Evolutionary conservation across 1,140 invertebrate genomes (phyloP), one percentile per base, ranked within the genome.

Genomic region (Ostrea edulis): DNA sequence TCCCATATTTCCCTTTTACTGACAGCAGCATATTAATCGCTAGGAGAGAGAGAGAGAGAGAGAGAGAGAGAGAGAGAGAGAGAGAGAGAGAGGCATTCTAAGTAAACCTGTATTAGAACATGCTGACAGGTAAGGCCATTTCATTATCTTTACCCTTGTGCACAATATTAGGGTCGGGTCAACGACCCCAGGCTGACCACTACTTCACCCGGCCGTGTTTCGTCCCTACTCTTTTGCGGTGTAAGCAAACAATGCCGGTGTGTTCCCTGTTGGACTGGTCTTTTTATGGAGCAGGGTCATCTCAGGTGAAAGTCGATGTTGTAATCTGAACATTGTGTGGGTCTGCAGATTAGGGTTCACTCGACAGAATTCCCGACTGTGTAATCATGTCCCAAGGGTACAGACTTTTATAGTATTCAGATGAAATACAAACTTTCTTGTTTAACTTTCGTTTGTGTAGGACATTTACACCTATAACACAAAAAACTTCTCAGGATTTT

Each of bases 201-300:
- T 77, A 11, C 68, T 77, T 77, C 68, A 77, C 68, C 68, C 68
- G 68, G 35, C 25, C 29, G 29, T 25, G 25, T 77, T 77, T 35
- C 11, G 68, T 77, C 68, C 29, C 68, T 77, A 22, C 68, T 29
- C 22, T 77, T 35, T 25, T 77, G 68, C 68, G 68, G 68, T 25
- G 68, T 29, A 35, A 77, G 22, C 68, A 12, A 35, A 77, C 68
- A 77, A 77, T 77, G 68, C 25, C 29, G 35, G 68, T 14, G 25
- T 29, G 14, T 35, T 77, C 25, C 14, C 12, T 9, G 4, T 5
- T 14, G 25, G 22, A 25, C 22, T 12, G 29, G 68, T 12, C 29
- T 77, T 77, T 77, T 77, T 29, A 29, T 25, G 55, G 68, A 77
- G 22, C 25, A 25, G 68, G 68, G 68, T 77, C 68, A 77, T 7